Evolutionary conservation across 2,888 invertebrate species (phyloP), one percentile per base, ranked within the genome.

Genomic region (Agriopis aurantiaria): DNA sequence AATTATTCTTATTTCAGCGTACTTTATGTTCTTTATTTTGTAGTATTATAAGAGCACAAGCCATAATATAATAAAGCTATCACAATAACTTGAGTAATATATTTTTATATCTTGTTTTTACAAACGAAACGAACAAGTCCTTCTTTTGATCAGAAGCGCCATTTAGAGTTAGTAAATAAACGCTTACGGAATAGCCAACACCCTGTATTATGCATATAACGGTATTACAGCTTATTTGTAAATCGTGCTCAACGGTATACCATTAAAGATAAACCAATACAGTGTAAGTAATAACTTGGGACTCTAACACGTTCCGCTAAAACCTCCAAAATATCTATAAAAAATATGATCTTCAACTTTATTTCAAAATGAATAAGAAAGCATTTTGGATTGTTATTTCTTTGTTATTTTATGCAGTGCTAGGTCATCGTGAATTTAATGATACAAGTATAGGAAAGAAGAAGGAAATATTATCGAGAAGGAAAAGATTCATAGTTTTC

Each of bases 401-500:
- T 17, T 23, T 67, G 11, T 61, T 75, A 7, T 64, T 75, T 68
- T 74, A 70, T 58, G 63, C 43, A 56, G 75, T 74, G 63, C 5
- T 66, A n/a, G 43, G 73, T 55, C 53, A 66, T 60, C 62, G 14
- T 17, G 62, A 78, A 48, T 23, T 68, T 5, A 80, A 82, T 74
- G 59, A 69, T 45, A 84, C 80, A 0, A 66, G 63, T 72, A 75
- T 71, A 61, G 52, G 58, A 11, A 68, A 75, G n/a, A 81, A 75
- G 69, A 85, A 80, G 81, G 78, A 82, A 75, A 69, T 92, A 52
- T 83, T 95, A 63, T 95, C 95, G 0, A 88, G 96, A 72, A 90
- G 89, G 69, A 95, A 95, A 80, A 89, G 96, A 73, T 95, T 95
- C 80, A 79, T 96, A 60, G 87, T 95, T 74, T 96, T 96, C 83